Evolutionary conservation across 1,140 invertebrate species (phyloP).

Genomic region (Camponotus vicinus): DNA sequence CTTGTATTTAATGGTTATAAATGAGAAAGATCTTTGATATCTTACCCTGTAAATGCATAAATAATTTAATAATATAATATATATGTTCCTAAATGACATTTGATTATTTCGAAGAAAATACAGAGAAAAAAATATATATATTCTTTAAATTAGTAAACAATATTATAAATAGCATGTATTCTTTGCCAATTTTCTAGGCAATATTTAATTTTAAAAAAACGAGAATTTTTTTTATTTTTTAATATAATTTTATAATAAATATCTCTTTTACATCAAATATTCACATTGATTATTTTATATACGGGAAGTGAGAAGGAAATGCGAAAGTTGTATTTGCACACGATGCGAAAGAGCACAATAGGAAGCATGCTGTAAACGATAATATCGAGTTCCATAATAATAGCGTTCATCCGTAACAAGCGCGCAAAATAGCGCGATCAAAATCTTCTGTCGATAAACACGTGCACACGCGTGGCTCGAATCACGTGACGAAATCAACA

Average conservation of each 20-base stretch:
- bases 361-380: conserved; percentile 27
- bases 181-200: background rate
- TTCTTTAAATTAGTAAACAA: background rate
- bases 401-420: conserved; percentile 43
- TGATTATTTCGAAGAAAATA: background rate
- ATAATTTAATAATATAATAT: background rate
- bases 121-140: background rate
- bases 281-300: background rate
- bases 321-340: background rate
- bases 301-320: background rate
- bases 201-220: background rate
- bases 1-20: background rate
- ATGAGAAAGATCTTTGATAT: background rate
- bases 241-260: background rate
- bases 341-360: background rate
- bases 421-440: conserved; percentile 35
- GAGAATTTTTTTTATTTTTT: background rate
- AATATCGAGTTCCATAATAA: conserved; percentile 44
- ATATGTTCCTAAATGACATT: background rate
- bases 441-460: conserved; percentile 43
- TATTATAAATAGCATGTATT: background rate
- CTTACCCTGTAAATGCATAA: background rate
- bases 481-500: conserved; percentile 28
- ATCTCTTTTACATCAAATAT: background rate
- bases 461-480: background rate